Evolutionary conservation across 2,888 invertebrate genomes (phyloP).

Genomic region (Galerucella calmariensis): DNA sequence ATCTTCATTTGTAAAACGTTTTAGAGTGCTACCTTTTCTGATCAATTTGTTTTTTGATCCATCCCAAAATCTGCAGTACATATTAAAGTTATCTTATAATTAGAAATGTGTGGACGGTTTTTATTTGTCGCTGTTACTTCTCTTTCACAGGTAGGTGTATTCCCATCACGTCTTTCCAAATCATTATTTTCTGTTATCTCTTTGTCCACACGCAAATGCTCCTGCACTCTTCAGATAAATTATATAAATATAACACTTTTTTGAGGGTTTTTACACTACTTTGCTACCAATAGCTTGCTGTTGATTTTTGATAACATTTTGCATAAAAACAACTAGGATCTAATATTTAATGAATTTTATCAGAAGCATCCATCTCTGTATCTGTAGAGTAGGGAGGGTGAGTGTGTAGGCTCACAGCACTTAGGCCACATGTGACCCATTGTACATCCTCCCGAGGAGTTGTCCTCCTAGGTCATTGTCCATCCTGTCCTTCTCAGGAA

Average conservation of each 20-base stretch:
- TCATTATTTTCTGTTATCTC: constrained; percentile 51
- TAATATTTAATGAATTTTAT: too few species aligned
- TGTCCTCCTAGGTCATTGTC: too few species aligned
- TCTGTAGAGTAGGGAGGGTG: too few species aligned
- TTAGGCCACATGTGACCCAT: too few species aligned
- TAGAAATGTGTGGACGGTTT: background rate
- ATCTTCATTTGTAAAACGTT: too few species aligned
- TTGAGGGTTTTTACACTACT: background rate
- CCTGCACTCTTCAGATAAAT: constrained; percentile 41
- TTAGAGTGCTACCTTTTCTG: too few species aligned
- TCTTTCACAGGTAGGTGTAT: background rate
- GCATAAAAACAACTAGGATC: background rate
- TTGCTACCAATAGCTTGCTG: background rate
- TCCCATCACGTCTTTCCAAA: constrained; percentile 40
- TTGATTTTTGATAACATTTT: constrained; percentile 16
- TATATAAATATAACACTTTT: constrained; percentile 12
- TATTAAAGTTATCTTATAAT: background rate
- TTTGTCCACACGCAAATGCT: constrained; percentile 44
- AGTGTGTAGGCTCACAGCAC: too few species aligned
- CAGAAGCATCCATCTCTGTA: too few species aligned
- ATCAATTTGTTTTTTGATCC: too few species aligned
- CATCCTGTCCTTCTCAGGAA: too few species aligned
- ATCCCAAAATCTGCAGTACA: too few species aligned
- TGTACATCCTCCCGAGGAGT: too few species aligned
- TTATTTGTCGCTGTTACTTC: background rate